A percentile compares a stretch with the other conserved stretches of the same genome.
Evolutionary conservation across 2,797 vertebrate species (phyloP).

Genomic region (Graptemys geographica): DNA sequence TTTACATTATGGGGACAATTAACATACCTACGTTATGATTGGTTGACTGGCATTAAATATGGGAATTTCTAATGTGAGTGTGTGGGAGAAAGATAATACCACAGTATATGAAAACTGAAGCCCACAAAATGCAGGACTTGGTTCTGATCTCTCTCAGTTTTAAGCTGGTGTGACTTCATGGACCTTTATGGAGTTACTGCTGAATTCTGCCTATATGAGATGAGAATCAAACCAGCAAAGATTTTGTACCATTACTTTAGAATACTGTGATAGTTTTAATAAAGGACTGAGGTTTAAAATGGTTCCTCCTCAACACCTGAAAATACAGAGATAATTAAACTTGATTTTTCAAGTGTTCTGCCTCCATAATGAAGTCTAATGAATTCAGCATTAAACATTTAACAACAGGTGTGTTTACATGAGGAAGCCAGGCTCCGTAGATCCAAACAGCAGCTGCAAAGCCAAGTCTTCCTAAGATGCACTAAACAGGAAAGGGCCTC

Average conservation of each 20-base stretch:
- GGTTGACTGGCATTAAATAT: neutral
- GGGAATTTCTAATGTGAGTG: neutral
- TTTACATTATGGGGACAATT: neutral
- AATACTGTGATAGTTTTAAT: neutral
- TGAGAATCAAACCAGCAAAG: neutral
- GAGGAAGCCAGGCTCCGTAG: neutral
- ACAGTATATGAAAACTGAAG: neutral
- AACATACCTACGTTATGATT: neutral
- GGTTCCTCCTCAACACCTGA: neutral
- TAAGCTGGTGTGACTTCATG: neutral
- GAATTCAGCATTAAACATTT: conserved; percentile 8
- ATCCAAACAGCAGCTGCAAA: conserved; percentile 9
- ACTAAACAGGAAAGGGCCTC: neutral
- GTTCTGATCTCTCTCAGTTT: neutral
- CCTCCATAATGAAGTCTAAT: conserved; percentile 10
- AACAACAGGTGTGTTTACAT: conserved; percentile 25
- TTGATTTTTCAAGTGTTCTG: conserved; percentile 41
- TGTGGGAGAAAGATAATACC: neutral
- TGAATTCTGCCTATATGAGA: neutral
- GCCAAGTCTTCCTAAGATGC: neutral
- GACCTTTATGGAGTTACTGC: accelerated
- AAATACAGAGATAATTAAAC: conserved; percentile 27
- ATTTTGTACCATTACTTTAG: neutral
- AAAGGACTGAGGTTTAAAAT: conserved; percentile 1
- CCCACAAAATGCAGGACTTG: neutral